Percentiles rank a stretch among this genome's conserved stretches.
Conservation (phyloP, 2,888 invertebrate species). For the Melitaea athalia region DNA sequence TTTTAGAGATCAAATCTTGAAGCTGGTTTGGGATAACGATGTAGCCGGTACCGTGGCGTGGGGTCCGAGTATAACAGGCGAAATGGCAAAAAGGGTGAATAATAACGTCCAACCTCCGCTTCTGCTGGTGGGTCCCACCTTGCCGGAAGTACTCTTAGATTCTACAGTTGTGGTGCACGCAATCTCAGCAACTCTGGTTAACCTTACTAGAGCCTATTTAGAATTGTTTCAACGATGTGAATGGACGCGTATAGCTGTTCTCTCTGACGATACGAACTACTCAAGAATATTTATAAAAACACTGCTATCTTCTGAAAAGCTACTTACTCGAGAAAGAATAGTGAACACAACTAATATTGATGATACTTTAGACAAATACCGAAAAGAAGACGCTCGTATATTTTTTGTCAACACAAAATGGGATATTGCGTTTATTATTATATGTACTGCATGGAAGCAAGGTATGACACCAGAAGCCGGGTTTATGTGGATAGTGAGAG, state of each 20-base stretch:
- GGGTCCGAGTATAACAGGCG: constrained; percentile 28
- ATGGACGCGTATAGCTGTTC: constrained; percentile 88
- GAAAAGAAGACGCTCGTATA: constrained; percentile 82
- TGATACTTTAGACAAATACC: constrained; percentile 35
- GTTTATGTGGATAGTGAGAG: constrained; percentile 57
- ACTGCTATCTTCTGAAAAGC: constrained; percentile 13
- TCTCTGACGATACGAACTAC: constrained; percentile 81
- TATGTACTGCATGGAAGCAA: constrained; percentile 81
- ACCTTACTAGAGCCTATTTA: constrained; percentile 39
- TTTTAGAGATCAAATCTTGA: not conserved
- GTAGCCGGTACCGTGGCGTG: constrained; percentile 30
- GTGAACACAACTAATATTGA: constrained; percentile 23
- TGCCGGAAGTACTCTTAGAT: constrained; percentile 33
- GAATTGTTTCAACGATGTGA: constrained; percentile 49
- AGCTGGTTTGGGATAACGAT: not conserved
- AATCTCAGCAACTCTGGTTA: constrained; percentile 37
- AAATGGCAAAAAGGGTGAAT: constrained; percentile 2
- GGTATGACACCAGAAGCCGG: constrained; percentile 70
- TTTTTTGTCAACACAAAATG: constrained; percentile 90
- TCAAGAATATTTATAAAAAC: constrained; percentile 35
- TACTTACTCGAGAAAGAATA: constrained; percentile 14
- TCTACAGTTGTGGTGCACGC: constrained; percentile 32
- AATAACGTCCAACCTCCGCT: constrained; percentile 30
- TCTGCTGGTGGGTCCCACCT: constrained; percentile 39
- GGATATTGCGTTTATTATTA: constrained; percentile 83